These are phyloP conservation scores for Eupithecia vulgata DNA, from an alignment of 2,888 invertebrate species.

Conservation along the genomic window DNA sequence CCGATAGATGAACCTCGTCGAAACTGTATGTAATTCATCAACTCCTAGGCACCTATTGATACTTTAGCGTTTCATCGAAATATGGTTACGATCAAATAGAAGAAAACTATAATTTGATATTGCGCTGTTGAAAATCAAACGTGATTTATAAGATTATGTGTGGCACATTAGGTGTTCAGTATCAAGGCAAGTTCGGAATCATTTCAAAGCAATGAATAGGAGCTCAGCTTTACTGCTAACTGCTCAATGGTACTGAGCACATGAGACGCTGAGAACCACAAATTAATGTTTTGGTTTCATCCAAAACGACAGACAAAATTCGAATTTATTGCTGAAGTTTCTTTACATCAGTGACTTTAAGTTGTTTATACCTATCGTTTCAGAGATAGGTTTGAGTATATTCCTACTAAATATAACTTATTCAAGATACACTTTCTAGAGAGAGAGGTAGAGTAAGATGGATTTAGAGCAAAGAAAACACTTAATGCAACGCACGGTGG, in stretches of 20 bases:
- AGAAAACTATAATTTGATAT: neutral
- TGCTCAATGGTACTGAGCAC: slow-evolving; percentile 17
- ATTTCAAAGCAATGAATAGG: slow-evolving; percentile 24
- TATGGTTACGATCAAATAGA: neutral
- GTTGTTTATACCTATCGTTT: neutral
- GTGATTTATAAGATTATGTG: neutral
- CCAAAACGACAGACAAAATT: neutral
- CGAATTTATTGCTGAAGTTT: neutral
- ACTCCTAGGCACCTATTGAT: neutral
- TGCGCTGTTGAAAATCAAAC: neutral
- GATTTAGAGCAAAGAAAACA: no score
- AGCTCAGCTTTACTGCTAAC: slow-evolving; percentile 29
- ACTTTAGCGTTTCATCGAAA: neutral
- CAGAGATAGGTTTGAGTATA: neutral
- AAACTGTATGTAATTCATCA: neutral
- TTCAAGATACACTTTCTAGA: neutral
- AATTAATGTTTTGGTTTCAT: slow-evolving; percentile 1
- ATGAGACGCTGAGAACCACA: slow-evolving; percentile 17
- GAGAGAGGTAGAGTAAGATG: neutral
- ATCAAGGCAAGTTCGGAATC: slow-evolving; percentile 13
- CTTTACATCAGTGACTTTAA: neutral
- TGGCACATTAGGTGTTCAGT: neutral
- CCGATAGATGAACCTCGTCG: neutral
- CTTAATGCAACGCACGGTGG: neutral
- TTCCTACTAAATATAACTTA: neutral